Base-by-base conservation (phyloP, 2,113 vertebrate genomes). In the Plecotus auritus region DNA sequence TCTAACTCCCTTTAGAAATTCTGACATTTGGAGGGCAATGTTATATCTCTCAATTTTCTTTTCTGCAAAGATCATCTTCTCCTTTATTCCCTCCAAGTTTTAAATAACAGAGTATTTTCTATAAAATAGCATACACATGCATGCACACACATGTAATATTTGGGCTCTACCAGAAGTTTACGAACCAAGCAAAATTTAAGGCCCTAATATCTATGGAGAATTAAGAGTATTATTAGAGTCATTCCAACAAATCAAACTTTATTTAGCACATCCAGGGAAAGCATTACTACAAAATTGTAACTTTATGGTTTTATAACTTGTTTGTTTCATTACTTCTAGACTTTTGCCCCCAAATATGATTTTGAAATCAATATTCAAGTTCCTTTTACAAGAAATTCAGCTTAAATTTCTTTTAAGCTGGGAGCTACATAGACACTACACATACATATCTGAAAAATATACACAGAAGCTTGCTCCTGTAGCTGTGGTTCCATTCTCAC, bases 241-340 rank as follows among this genome's bases (percentile, higher is more conserved):
- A 94, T 96, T 95, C 72, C 93, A 97, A 97, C 97, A 97, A 97
- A 96, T 97, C 90, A 74, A 93, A 82, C 59, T 97, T 96, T 95
- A 96, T 86, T 87, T 80, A 82, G 82, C 87, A 90, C 67, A 77
- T 61, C 88, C 90, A 97, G 93, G 88, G 85, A 94, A 88, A 0
- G 0, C 4, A 90, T n/a, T 0, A 0, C 32, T 64, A n/a, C 42
- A 70, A 0, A 0, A 23, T 84, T 94, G 8, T 78, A 88, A 96
- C 54, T 92, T 49, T 35, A 91, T 92, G 83, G 74, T 81, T 88
- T 22, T 1, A 2, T 42, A 40, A 66, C 84, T 90, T 88, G 96
- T 95, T 77, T 6, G 1, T 93, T 82, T 84, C 92, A 82, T 47
- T 59, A 83, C 96, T 85, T 94, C 87, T 87, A 95, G 89, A 92